These are phyloP conservation scores for Cotesia chilonis DNA, from an alignment of 1,140 invertebrate genomes.

Conservation along the genomic window DNA sequence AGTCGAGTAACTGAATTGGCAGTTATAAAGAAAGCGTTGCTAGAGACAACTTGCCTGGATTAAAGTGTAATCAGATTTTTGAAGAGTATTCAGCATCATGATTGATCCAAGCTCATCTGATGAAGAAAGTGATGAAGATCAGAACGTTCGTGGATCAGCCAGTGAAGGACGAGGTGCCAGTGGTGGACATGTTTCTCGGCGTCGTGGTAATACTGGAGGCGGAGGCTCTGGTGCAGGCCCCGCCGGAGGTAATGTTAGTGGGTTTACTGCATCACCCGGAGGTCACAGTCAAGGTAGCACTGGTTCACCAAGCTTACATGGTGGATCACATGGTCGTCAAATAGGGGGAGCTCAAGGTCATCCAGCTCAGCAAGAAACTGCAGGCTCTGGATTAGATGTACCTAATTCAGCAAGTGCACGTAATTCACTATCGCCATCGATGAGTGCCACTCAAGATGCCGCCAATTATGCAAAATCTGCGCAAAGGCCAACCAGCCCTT, in stretches of 20 bases:
- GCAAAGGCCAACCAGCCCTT: constrained; percentile 82
- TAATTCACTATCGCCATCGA: constrained; percentile 72
- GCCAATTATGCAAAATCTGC: constrained; percentile 73
- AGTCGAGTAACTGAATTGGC: constrained; percentile 31
- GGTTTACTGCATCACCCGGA: constrained; percentile 59
- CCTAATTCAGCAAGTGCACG: constrained; percentile 68
- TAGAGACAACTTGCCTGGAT: constrained; percentile 26
- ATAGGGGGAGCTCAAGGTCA: constrained; percentile 58
- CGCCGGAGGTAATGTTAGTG: constrained; percentile 43
- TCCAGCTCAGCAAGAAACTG: constrained; percentile 49
- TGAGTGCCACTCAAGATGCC: constrained; percentile 72
- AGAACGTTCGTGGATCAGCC: constrained; percentile 66
- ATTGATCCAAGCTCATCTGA: constrained; percentile 90
- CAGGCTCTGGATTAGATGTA: constrained; percentile 60
- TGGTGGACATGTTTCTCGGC: constrained; percentile 57
- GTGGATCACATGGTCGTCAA: constrained; percentile 59
- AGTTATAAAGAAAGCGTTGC: constrained; percentile 21
- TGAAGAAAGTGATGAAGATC: constrained; percentile 86
- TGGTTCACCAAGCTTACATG: constrained; percentile 45
- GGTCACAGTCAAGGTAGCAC: constrained; percentile 64
- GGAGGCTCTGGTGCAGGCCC: constrained; percentile 45
- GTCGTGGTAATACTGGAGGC: constrained; percentile 51
- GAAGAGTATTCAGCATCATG: constrained; percentile 66
- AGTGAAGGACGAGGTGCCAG: constrained; percentile 49
- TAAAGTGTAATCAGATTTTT: constrained; percentile 27